phyloP scores from a whole-genome alignment of 2,888 invertebrate species.

The Cremastinae sp. region DNA sequence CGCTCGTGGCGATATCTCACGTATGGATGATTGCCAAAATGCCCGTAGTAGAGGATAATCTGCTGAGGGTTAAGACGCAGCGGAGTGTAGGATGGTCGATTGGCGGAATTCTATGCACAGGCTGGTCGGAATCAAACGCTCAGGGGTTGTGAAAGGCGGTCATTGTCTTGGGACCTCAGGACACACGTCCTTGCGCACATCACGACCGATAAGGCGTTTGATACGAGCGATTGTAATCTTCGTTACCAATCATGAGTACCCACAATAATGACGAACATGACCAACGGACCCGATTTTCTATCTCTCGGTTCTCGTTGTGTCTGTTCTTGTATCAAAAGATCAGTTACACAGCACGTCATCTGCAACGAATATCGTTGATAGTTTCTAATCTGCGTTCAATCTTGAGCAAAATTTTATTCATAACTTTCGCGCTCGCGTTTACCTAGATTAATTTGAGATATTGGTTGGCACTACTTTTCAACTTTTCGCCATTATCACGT shows the following conservation, averaged over 20 bases:
- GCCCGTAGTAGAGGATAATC: slow-evolving; percentile 41
- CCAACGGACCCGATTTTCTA: slow-evolving; percentile 37
- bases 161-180: slow-evolving; percentile 57
- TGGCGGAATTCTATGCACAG: slow-evolving; percentile 45
- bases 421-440: no score
- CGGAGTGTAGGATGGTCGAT: slow-evolving; percentile 24
- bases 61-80: slow-evolving; percentile 33
- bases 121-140: slow-evolving; percentile 41
- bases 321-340: not conserved
- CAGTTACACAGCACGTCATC: not conserved
- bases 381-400: no score
- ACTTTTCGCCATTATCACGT: no score
- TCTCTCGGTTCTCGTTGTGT: slow-evolving; percentile 15
- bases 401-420: no score
- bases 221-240: slow-evolving; percentile 62
- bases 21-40: slow-evolving; percentile 56
- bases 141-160: slow-evolving; percentile 37
- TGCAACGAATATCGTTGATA: slow-evolving; percentile 34
- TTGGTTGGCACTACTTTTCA: no score
- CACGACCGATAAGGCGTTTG: slow-evolving; percentile 58
- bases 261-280: slow-evolving; percentile 28
- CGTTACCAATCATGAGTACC: slow-evolving; percentile 43
- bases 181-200: slow-evolving; percentile 38
- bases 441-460: no score
- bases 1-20: slow-evolving; percentile 62